These are phyloP conservation scores for Grammatotria lemairii DNA, from an alignment of 2,113 vertebrate genomes.

Conservation along the genomic window DNA sequence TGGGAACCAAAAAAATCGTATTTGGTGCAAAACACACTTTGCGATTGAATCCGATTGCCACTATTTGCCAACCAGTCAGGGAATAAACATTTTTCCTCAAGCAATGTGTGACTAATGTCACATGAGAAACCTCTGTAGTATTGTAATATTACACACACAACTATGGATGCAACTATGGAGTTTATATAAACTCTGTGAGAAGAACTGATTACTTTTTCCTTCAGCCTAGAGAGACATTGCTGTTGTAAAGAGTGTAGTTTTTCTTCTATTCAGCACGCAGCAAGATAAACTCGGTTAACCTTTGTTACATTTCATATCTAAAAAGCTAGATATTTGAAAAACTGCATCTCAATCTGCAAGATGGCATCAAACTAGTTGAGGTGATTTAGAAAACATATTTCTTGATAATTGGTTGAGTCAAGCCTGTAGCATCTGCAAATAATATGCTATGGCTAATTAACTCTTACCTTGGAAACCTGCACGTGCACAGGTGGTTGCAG, in stretches of 20 bases:
- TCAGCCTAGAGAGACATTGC: neutral
- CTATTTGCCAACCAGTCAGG: neutral
- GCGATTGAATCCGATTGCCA: neutral
- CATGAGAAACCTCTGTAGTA: neutral
- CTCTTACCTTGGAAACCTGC: neutral
- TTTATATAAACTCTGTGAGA: neutral
- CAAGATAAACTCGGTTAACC: neutral
- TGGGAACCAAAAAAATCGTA: rapidly evolving
- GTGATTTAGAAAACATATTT: neutral
- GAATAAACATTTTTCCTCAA: neutral
- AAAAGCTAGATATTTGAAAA: neutral
- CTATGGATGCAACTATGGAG: neutral
- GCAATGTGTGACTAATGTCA: neutral
- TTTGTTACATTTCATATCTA: neutral
- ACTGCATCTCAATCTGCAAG: neutral
- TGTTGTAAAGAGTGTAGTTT: neutral
- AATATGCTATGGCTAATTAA: neutral
- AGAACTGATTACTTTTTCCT: neutral
- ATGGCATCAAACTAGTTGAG: neutral
- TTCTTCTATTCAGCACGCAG: neutral
- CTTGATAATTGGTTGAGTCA: neutral
- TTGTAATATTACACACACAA: neutral
- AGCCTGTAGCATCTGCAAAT: neutral
- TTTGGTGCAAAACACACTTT: neutral
- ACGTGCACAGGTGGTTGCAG: neutral